Conservation (phyloP, 2,888 invertebrate genomes). For the Campoletis raptor region DNA sequence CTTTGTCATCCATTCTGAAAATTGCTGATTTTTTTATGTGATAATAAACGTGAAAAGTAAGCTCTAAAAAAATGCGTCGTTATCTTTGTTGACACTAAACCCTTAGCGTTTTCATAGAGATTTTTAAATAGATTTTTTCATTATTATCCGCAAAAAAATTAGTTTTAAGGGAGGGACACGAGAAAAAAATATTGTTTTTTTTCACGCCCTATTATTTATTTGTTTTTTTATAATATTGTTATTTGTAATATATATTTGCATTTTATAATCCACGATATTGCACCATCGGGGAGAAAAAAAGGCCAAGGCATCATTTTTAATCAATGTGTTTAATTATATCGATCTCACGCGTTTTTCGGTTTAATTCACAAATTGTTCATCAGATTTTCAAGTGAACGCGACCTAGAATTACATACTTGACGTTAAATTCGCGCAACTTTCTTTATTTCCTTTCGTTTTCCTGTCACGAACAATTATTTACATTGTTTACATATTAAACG, state of each 20-base stretch:
- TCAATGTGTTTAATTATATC: slow-evolving; percentile 30
- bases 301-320: slow-evolving; percentile 56
- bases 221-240: slow-evolving; percentile 40
- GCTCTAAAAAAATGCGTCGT: neutral
- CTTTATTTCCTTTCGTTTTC: slow-evolving; percentile 18
- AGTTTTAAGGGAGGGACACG: neutral
- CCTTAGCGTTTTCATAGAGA: neutral
- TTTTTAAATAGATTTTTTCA: neutral
- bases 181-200: neutral
- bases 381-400: slow-evolving; percentile 2
- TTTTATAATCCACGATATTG: slow-evolving; percentile 64
- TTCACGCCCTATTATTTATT: slow-evolving; percentile 18
- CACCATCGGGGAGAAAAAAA: slow-evolving; percentile 59
- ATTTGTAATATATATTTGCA: slow-evolving; percentile 71
- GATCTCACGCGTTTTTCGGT: slow-evolving; percentile 1
- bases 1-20: neutral
- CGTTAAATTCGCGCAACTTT: neutral
- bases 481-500: slow-evolving; percentile 60
- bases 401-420: slow-evolving; percentile 1
- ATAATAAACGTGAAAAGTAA: neutral
- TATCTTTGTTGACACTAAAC: neutral
- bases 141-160: neutral
- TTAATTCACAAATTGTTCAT: neutral
- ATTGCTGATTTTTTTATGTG: neutral
- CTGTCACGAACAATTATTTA: slow-evolving; percentile 66